Conservation (phyloP, 2,888 invertebrate species). For the Dryocosmus kuriphilus region DNA sequence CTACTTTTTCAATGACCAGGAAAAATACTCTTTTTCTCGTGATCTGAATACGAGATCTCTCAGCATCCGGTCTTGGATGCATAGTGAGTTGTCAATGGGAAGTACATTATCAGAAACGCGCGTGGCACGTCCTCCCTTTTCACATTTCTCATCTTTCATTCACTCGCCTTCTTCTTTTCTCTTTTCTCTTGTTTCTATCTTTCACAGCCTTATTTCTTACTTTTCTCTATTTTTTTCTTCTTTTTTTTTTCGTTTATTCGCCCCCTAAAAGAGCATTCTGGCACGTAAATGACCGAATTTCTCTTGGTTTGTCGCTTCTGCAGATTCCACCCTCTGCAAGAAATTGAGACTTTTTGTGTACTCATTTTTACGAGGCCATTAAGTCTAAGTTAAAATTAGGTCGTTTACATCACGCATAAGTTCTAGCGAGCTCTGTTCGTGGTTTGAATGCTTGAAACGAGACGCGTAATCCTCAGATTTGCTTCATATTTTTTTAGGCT, state of each 20-base stretch:
- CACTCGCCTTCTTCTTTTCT: conserved; percentile 44
- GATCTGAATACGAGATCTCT: conserved; percentile 71
- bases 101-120: conserved; percentile 73
- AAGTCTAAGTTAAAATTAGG: conserved; percentile 33
- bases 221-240: not conserved
- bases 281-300: conserved; percentile 53
- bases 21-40: conserved; percentile 37
- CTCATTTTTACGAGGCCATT: conserved; percentile 27
- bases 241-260: not conserved
- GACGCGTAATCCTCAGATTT: conserved; percentile 27
- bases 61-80: conserved; percentile 67
- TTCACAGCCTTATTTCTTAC: not conserved
- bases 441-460: conserved; percentile 21
- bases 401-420: conserved; percentile 35
- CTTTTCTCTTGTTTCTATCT: conserved; percentile 11
- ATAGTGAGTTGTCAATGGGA: conserved; percentile 73
- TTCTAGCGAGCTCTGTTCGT: conserved; percentile 2
- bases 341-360: conserved; percentile 11
- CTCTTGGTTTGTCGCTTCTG: not conserved
- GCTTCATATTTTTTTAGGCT: conserved; percentile 32
- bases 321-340: conserved; percentile 2
- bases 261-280: not conserved
- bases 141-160: conserved; percentile 54
- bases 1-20: not conserved
- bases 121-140: conserved; percentile 63